phyloP scores from a whole-genome alignment of 2,113 vertebrate genomes.

The Epinephelus fuscoguttatus region DNA sequence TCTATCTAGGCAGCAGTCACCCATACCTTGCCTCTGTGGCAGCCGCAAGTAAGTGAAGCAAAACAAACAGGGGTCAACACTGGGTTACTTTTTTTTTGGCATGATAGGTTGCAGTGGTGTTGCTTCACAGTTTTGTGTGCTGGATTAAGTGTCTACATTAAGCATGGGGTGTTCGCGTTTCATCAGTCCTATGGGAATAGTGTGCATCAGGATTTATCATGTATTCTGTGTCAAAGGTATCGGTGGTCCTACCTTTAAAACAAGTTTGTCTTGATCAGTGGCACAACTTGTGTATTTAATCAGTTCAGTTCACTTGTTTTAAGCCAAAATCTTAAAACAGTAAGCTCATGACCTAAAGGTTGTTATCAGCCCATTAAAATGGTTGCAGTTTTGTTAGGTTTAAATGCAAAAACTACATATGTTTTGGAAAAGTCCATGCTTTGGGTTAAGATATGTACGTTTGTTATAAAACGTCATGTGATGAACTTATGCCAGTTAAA shows the following conservation, averaged over 20 bases:
- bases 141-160: conserved; percentile 15
- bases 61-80: background rate
- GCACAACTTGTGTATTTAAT: conserved; percentile 19
- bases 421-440: no score
- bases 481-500: no score
- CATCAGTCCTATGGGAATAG: background rate
- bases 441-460: no score
- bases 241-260: background rate
- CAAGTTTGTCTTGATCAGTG: conserved; percentile 32
- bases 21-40: conserved; percentile 88
- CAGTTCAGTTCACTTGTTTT: conserved; percentile 13
- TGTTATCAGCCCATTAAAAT: no score
- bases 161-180: conserved; percentile 31
- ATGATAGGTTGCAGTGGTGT: conserved; percentile 23
- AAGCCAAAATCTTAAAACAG: conserved; percentile 32
- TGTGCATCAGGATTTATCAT: conserved; percentile 22
- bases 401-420: no score
- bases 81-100: background rate
- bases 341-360: no score
- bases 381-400: no score
- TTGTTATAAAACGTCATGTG: no score
- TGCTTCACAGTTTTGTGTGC: conserved; percentile 15
- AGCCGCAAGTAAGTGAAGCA: conserved; percentile 87
- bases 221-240: conserved; percentile 11
- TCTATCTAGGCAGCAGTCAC: conserved; percentile 87